A percentile compares a stretch with the other conserved stretches of the same genome.
Evolutionary conservation across 2,113 vertebrate genomes (phyloP).

Genomic region (Pionites leucogaster): DNA sequence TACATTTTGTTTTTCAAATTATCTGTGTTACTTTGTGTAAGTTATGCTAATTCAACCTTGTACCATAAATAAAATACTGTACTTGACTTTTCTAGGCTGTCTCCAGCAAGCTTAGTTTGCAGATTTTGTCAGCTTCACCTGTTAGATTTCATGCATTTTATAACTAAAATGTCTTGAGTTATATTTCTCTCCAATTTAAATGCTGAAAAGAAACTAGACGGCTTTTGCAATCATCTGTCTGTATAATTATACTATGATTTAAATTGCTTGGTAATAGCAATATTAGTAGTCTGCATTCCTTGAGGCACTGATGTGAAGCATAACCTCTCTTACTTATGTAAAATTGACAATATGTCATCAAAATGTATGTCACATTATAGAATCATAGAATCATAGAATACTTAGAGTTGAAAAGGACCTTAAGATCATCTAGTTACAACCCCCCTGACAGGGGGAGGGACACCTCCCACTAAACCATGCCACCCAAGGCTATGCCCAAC

Average conservation of each 20-base stretch:
- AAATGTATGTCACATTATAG: not conserved
- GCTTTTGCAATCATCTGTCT: constrained; percentile 20
- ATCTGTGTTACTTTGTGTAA: not conserved
- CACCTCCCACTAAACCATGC: too few relatives aligned
- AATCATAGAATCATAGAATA: not conserved
- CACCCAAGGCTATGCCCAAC: too few relatives aligned
- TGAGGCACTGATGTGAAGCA: not conserved
- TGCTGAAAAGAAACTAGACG: not conserved
- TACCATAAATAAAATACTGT: not conserved
- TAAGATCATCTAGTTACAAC: not conserved
- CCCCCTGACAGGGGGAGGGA: not conserved
- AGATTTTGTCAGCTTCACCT: not conserved
- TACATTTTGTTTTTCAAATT: not conserved
- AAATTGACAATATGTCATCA: constrained; percentile 28
- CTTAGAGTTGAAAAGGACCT: not conserved
- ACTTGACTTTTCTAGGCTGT: not conserved
- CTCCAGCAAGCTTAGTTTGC: not conserved
- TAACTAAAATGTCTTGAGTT: not conserved
- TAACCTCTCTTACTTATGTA: not conserved
- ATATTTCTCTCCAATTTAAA: not conserved
- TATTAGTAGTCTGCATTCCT: constrained; percentile 27
- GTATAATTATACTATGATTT: constrained; percentile 43
- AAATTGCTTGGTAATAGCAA: constrained; percentile 43
- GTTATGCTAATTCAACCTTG: not conserved
- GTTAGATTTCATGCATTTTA: not conserved